Base-by-base conservation (phyloP, 2,113 vertebrate genomes). In the Himantopus leucocephalus region DNA sequence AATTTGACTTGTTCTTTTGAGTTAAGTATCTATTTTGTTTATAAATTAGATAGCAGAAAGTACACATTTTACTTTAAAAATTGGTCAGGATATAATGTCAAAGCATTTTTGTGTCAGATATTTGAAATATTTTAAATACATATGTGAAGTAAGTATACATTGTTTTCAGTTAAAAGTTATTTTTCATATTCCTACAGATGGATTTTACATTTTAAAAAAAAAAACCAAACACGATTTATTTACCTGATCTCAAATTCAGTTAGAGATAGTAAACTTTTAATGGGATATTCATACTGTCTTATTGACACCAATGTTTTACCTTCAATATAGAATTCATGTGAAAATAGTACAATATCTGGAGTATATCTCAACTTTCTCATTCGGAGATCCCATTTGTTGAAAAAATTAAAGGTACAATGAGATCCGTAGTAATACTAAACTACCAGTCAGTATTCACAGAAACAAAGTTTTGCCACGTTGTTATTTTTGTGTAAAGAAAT, bases 91-190 rank as follows among this genome's bases (percentile, higher is more conserved):
- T 90, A 16, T 39, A 89, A 77, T 8, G 19, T 87, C 84, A 80
- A 48, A 95, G 29, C 53, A 45, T 59, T 90, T 90, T 34, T 85
- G 22, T 72, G 81, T 66, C 91, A 76, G 80, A 79, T 77, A 86
- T 82, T 88, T 97, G 71, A 94, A 67, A 84, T 93, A 85, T 88
- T 89, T 96, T 96, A 84, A 90, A 56, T 92, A 59, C 32, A 8
- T 66, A 67, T 37, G 70, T 78, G 41, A 83, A 91, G 37, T 66
- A 90, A 85, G n/a, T 76, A 77, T 64, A 71, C 79, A 34, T 74
- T 75, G 48, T 92, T 72, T 96, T 87, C 60, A 41, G 37, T 84
- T 90, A 43, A 59, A 67, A 81, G 29, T 47, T 75, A 55, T 71
- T 91, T 91, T 97, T 85, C 63, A 32, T 88, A 90, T 80, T 94